phyloP scores from a whole-genome alignment of 1,140 invertebrate species.

The Euwallacea fornicatus region DNA sequence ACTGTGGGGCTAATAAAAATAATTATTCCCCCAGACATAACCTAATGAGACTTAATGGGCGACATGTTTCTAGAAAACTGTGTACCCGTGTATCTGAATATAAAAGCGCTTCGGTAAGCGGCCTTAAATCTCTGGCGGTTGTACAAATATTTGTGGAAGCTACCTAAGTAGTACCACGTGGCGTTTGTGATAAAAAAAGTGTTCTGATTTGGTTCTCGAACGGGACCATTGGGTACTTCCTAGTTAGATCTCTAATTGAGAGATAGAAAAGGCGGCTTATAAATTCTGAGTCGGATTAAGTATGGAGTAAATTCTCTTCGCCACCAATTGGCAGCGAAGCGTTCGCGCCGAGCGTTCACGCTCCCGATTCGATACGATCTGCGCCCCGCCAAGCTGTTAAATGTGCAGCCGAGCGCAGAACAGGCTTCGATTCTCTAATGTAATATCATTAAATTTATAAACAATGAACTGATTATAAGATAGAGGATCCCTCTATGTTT shows the following conservation, averaged over 20 bases:
- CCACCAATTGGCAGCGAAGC: conserved; percentile 14
- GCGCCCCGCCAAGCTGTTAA: neutral
- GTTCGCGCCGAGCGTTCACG: conserved; percentile 20
- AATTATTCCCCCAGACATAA: conserved; percentile 1
- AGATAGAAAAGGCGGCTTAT: neutral
- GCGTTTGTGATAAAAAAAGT: neutral
- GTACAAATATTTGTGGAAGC: conserved; percentile 2
- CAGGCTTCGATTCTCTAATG: neutral
- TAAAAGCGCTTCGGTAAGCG: neutral
- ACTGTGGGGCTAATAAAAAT: conserved; percentile 10
- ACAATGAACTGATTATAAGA: too few species aligned
- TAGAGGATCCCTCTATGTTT: too few species aligned
- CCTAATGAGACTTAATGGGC: conserved; percentile 11
- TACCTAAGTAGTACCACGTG: neutral
- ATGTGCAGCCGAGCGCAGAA: neutral
- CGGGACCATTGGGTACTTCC: neutral
- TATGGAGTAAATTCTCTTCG: conserved; percentile 2
- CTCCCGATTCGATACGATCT: conserved; percentile 22
- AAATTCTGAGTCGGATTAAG: neutral
- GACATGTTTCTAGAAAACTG: conserved; percentile 12
- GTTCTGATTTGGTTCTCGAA: neutral
- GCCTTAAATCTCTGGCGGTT: conserved; percentile 5
- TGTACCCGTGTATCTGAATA: conserved; percentile 3
- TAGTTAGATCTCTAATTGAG: neutral
- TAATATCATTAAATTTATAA: too few species aligned